A percentile compares a stretch with the other conserved stretches of the same genome.
phyloP scores from a whole-genome alignment of 2,113 vertebrate genomes.

The Leucopsar rothschildi region DNA sequence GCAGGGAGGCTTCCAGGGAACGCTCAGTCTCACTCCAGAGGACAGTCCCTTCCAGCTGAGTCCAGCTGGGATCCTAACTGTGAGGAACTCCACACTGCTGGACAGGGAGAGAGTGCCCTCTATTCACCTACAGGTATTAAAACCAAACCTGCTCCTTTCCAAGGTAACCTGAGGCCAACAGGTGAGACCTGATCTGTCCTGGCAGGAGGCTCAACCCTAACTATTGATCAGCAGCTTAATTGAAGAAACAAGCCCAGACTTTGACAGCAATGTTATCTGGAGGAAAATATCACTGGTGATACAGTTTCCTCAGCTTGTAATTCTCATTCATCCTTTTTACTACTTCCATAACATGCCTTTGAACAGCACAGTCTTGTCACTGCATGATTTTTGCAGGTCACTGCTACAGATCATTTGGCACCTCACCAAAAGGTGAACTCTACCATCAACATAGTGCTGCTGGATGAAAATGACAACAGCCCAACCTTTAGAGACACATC shows the following conservation, averaged over 20 bases:
- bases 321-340: not conserved
- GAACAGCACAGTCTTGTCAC: not conserved
- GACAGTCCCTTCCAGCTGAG: slow-evolving; percentile 71
- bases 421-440: not conserved
- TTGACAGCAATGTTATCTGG: not conserved
- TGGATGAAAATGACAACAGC: slow-evolving; percentile 80
- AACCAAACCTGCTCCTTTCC: not conserved
- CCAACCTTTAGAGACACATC: slow-evolving; percentile 58
- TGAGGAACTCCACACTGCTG: slow-evolving; percentile 60
- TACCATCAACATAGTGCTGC: slow-evolving; percentile 58
- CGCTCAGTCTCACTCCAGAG: slow-evolving; percentile 46
- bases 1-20: slow-evolving; percentile 79
- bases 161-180: not conserved
- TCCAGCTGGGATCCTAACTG: slow-evolving; percentile 64
- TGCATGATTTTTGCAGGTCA: slow-evolving; percentile 53
- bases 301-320: not conserved
- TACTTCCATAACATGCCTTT: not conserved
- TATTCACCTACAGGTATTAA: slow-evolving; percentile 69
- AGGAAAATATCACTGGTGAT: not conserved
- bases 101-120: slow-evolving; percentile 67
- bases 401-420: slow-evolving; percentile 59
- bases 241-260: not conserved
- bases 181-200: not conserved
- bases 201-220: not conserved
- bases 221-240: not conserved